Evolutionary conservation across 64 coral and sea anemone genomes (phyloP), one percentile per base, ranked within the genome.

Genomic region (Actinia equina): DNA sequence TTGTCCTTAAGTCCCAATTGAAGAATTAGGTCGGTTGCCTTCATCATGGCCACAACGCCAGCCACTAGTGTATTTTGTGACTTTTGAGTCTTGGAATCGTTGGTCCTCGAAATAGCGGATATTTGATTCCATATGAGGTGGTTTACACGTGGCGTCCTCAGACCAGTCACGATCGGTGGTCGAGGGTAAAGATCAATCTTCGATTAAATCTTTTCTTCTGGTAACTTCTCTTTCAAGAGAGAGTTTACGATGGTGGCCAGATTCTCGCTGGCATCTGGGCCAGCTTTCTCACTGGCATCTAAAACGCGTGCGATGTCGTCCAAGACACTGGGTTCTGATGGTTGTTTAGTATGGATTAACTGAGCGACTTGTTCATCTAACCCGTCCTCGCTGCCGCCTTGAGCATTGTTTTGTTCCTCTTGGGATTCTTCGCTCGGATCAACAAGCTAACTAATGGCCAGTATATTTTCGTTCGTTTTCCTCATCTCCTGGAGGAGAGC

Each of bases 1-100:
- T 89, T 89, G 20, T 89, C 79, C 79, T 89, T 89, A 23, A 83
- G n/a, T 5, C 45, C 46, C 14, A 59, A 83, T 77, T 89, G 20
- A 17, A 80, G 83, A 7, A 86, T n/a, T 20, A 49, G 52, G 11
- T 91, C 83, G 23, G 83, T 86, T 23, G 89, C 89, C 42, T 86
- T 86, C 13, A 65, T 59, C 83, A 91, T 86, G 51, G 89, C 89
- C 3, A 85, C 82, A 37, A 84, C 10, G 20, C 54, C 61, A 25
- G 79, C 88, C 60, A 90, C 46, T 2, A 90, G 54, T 9, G 81
- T 45, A 84, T 37, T 37, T 37, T 37, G 30, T 1, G 30, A 37
- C 30, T 37, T 37, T 37, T 37, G 30, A 37, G 30, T 37, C 30
- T 37, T 37, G 30, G 30, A 37, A 37, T 37, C 30, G 30, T 37